Conservation (phyloP, 30 jellyfish, hydroid and myxozoan species). For the Hydractinia symbiolongicarpus region DNA sequence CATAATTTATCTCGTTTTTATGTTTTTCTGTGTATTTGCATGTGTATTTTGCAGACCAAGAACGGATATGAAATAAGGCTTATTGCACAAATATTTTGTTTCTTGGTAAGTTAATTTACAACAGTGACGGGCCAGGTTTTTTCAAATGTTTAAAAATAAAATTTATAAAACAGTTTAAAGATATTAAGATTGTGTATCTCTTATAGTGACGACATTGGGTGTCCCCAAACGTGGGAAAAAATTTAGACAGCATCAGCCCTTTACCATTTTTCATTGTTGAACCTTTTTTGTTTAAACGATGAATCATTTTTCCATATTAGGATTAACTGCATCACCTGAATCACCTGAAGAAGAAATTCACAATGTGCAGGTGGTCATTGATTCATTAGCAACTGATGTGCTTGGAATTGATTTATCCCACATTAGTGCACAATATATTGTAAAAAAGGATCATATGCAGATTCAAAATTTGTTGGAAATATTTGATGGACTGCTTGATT, state of each 20-base stretch:
- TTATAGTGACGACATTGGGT: neutral
- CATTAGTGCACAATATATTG: conserved; percentile 62
- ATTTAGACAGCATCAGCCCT: neutral
- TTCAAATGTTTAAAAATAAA: no score
- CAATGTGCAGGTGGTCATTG: conserved; percentile 77
- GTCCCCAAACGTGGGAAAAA: neutral
- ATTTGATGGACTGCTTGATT: conserved; percentile 71
- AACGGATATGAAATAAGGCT: no score
- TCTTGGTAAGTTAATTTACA: no score
- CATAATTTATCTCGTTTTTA: no score
- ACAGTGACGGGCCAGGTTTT: no score
- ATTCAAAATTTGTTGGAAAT: conserved; percentile 72
- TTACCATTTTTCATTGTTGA: neutral
- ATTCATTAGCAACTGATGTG: conserved; percentile 75
- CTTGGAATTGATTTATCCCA: conserved; percentile 89
- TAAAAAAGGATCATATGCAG: conserved; percentile 37
- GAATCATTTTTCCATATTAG: neutral
- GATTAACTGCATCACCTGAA: conserved; percentile 20
- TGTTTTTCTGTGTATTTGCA: no score
- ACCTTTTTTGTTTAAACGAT: neutral
- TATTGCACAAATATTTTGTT: no score
- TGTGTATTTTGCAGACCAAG: no score
- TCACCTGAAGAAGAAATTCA: conserved; percentile 48
- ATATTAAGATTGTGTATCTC: neutral
- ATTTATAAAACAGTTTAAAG: no score